Percentiles rank a stretch among this genome's conserved stretches.
These are phyloP conservation scores for Megalops atlanticus DNA, from an alignment of 2,113 vertebrate species.

Conservation along the genomic window DNA sequence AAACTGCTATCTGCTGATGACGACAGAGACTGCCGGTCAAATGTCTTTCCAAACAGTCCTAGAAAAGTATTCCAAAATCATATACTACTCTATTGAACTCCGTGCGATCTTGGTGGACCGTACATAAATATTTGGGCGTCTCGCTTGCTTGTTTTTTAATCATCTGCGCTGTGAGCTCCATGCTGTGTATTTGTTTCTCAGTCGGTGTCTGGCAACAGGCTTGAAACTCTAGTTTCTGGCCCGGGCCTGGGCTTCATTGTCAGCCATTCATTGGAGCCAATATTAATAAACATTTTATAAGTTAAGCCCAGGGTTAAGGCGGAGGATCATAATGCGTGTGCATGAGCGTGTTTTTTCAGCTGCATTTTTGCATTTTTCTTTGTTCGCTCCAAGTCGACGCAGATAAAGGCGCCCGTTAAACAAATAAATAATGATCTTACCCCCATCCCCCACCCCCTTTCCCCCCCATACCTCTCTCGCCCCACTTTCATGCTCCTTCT, in stretches of 20 bases:
- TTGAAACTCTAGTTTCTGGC: conserved; percentile 6
- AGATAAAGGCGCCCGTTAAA: background rate
- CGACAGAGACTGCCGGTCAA: background rate
- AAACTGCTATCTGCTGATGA: conserved; percentile 9
- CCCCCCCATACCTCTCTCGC: background rate
- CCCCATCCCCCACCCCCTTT: too few relatives aligned
- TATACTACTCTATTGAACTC: background rate
- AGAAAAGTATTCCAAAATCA: background rate
- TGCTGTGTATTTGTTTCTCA: conserved; percentile 24
- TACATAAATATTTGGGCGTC: background rate
- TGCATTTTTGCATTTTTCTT: background rate
- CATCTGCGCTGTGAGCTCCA: conserved; percentile 18
- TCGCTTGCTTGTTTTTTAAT: conserved; percentile 16
- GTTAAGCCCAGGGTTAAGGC: background rate
- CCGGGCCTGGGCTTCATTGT: conserved; percentile 11
- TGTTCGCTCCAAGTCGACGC: background rate
- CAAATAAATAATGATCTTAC: background rate
- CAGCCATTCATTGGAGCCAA: conserved; percentile 29
- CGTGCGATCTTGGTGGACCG: background rate
- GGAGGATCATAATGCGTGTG: background rate
- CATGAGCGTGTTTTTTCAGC: conserved; percentile 16
- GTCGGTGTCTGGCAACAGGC: conserved; percentile 27
- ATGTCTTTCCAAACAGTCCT: conserved; percentile 11
- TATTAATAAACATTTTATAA: conserved; percentile 29
- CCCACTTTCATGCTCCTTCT: background rate